Evolutionary conservation across 2,797 vertebrate species (phyloP), one percentile per base, ranked within the genome.

Genomic region (Silurus aristotelis): DNA sequence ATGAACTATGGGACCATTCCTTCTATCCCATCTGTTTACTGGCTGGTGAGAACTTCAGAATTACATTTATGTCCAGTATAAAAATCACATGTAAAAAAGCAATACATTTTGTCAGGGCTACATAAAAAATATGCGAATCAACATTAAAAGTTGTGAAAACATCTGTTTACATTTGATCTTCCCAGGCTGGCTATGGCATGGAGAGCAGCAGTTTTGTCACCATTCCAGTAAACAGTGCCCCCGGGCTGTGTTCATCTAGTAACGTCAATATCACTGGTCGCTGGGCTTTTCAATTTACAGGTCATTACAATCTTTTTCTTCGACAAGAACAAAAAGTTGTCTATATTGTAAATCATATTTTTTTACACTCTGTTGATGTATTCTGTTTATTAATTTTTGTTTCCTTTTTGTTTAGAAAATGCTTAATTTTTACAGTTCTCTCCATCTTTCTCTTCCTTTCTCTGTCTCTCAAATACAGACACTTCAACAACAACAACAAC

Each of bases 1-100:
- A 48, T 80, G 78, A 80, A 80, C 22, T 80, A 80, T 80, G 60
- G 61, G 3, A 25, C 6, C 9, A 63, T 79, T 63, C 56, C 77
- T 46, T 60, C 17, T 43, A 79, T 79, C 38, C 1, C 0, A 4
- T 43, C 56, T 1, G 0, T 0, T 46, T 7, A 7, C 12, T 79
- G 58, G 58, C 10, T 22, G 58, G 77, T 80, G 46, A 64, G 27
- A 43, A 6, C 10, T 63, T 38, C 19, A 61, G 31, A 6, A 3
- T 48, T 22, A 8, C 46, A 75, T 55, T 13, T 56, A 70, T 70
- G 31, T 38, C 67, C 31, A 38, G 4, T 48, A 27, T 27, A 27
- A 27, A 27, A 27, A 5, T 27, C 31, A 68, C 4, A 27, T 27
- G 27, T 27, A 27, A 27, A 27, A 27, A 27, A 27, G 1, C 27